Evolutionary conservation across 2,113 vertebrate species (phyloP), one percentile per base, ranked within the genome.

Genomic region (Cranoglanis bouderius): DNA sequence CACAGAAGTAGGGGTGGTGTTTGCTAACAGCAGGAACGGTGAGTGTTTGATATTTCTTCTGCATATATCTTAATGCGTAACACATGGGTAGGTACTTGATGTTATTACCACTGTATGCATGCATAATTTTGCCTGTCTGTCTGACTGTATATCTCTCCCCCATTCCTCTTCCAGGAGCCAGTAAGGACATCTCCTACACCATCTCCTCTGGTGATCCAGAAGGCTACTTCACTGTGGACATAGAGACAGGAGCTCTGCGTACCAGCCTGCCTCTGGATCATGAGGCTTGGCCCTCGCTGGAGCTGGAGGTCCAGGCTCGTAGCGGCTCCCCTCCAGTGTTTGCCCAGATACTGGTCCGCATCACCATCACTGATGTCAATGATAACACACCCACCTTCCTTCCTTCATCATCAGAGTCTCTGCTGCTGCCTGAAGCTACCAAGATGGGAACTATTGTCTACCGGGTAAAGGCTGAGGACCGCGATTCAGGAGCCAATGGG

Each of bases 141-240:
- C 9, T 84, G 26, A 83, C 4, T 26, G 19, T 38, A 38, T 67
- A 9, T 84, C 19, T 89, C 40, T 86, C 43, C 86, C 32, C 70
- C 19, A 87, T 63, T 89, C 40, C 78, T 83, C n/a, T 26, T 24
- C 0, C 92, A 99, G 98, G 96, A 88, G 95, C 93, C 9, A 92
- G 93, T 1, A 96, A 97, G 40, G 95, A 96, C 24, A 95, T 99
- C 87, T 96, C 95, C 29, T 98, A 99, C 85, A 95, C 97, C 75
- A 95, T 99, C 65, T 98, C 98, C 29, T 96, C 97, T 0, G 98
- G 98, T 12, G 98, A 99, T 87, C 98, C 98, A 4, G 96, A 95
- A 0, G 97, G 98, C 63, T 97, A 96, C 93, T 98, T 99, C 91
- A 96, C 96, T 2, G 94, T 99, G 0, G 96, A 99, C 90, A 93